Evolutionary conservation across 1,140 invertebrate genomes (phyloP), one percentile per base, ranked within the genome.

Genomic region (Manduca sexta): DNA sequence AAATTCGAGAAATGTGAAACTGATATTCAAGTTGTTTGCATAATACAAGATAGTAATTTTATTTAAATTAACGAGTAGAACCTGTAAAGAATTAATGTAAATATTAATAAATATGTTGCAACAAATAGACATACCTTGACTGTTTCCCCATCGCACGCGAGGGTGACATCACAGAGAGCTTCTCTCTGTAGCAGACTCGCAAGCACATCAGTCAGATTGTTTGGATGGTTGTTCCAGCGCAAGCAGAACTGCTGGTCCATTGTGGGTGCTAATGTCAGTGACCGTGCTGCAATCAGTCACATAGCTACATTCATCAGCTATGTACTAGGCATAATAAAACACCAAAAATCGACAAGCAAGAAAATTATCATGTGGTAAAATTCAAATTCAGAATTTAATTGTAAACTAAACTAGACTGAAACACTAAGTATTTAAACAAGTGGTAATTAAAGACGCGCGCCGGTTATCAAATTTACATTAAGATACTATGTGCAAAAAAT

Each of bases 221-320:
- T 91, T 74, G 93, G 94, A 89, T 96, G 95, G 88, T 97, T 97
- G 90, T 96, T 96, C 95, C 95, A 97, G 84, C 94, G 92, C 77
- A 97, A 91, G 88, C 94, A 96, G 89, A 95, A 97, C 90, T 96
- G 94, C 91, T 96, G 95, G 89, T 95, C 94, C 93, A 95, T 94
- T 88, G 88, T 91, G 87, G 82, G 81, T 79, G 79, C 74, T 80
- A 81, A 64, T 84, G 86, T 86, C 84, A 86, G 74, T 84, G 86
- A 77, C 76, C 82, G 81, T 84, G 77, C 86, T 86, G 80, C 53
- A 74, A 82, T 65, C 54, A 61, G 49, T 52, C 49, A 58, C 44
- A 51, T 49, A 50, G 43, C 49, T 51, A 40, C 40, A 12, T 5
- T 35, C n/a, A 35, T 35, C n/a, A 26, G 21, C 21, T 26, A 26